A percentile compares a stretch with the other conserved stretches of the same genome.
Conservation (phyloP, 1,140 invertebrate genomes). For the Bicyclus anynana region DNA sequence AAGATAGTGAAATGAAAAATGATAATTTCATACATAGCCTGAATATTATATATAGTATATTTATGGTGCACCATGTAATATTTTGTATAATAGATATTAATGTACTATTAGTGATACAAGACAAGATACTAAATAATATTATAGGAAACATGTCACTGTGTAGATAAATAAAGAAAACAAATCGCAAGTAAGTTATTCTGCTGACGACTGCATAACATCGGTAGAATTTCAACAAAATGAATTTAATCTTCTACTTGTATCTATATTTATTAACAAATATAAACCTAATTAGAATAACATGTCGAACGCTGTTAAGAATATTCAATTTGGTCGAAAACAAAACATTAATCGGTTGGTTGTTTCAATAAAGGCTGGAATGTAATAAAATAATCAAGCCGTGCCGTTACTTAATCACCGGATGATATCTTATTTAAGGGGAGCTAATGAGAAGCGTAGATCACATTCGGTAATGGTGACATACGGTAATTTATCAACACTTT, state of each 20-base stretch:
- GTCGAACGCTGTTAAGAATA: neutral
- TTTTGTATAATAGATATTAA: too few relatives aligned
- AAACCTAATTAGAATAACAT: neutral
- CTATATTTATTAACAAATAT: neutral
- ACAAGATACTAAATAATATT: too few relatives aligned
- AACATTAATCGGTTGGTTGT: conserved; percentile 46
- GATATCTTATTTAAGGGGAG: conserved; percentile 70
- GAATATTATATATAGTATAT: too few relatives aligned
- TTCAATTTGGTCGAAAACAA: conserved; percentile 25
- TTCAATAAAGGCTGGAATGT: conserved; percentile 50
- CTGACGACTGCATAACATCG: neutral
- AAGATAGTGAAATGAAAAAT: too few relatives aligned
- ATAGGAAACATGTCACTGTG: too few relatives aligned
- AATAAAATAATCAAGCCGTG: conserved; percentile 64
- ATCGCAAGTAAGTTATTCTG: too few relatives aligned
- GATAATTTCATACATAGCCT: too few relatives aligned
- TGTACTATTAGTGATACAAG: too few relatives aligned
- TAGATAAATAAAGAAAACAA: too few relatives aligned
- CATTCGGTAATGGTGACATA: conserved; percentile 66
- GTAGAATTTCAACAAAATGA: neutral
- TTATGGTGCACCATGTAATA: too few relatives aligned
- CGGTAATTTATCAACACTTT: conserved; percentile 68
- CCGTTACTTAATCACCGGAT: conserved; percentile 54
- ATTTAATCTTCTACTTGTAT: neutral
- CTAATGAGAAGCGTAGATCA: conserved; percentile 71